Evolutionary conservation across 2,797 vertebrate species (phyloP).

Genomic region (Eurystomus glaucurus): DNA sequence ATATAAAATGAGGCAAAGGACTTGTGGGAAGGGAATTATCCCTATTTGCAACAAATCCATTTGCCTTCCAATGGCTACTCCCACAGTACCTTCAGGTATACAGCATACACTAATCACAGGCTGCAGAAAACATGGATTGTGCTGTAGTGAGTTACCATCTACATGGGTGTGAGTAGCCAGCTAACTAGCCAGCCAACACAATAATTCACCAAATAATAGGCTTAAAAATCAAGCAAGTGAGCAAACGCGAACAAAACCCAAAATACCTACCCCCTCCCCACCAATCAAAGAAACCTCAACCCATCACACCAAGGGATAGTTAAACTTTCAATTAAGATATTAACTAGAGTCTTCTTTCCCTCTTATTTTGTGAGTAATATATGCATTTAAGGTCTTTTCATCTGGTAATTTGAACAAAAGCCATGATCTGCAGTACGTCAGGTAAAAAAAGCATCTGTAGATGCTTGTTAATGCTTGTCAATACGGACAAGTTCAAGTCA

Average conservation of each 20-base stretch:
- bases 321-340: neutral
- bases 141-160: neutral
- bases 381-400: neutral
- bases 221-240: neutral
- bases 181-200: neutral
- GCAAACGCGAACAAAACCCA: neutral
- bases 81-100: neutral
- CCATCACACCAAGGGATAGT: neutral
- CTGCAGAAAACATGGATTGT: neutral
- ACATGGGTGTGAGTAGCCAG: neutral
- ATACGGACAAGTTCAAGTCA: neutral
- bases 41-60: neutral
- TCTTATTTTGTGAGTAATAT: neutral
- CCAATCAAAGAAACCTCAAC: neutral
- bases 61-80: neutral
- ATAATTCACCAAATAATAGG: neutral
- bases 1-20: neutral
- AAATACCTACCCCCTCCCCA: too few relatives aligned
- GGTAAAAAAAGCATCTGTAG: neutral
- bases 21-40: neutral
- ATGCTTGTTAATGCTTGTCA: neutral
- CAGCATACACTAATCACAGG: neutral
- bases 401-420: neutral
- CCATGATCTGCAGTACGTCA: neutral
- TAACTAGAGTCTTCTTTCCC: neutral